These are phyloP conservation scores for Acromyrmex heyeri DNA, from an alignment of 1,140 invertebrate species.

Conservation along the genomic window DNA sequence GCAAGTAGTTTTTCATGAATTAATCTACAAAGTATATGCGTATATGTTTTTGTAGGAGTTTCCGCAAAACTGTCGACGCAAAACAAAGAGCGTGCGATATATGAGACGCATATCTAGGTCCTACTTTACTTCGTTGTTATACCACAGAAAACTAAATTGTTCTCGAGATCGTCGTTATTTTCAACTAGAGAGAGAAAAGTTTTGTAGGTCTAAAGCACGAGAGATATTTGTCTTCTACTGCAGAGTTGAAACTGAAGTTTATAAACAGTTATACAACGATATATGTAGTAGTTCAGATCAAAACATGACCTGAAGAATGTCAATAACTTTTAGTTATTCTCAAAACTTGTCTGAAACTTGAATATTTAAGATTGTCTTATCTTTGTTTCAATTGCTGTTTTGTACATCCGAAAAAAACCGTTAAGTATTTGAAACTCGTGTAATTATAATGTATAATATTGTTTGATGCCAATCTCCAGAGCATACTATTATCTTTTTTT, in stretches of 20 bases:
- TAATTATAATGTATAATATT: background rate
- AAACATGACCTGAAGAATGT: background rate
- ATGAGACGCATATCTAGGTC: background rate
- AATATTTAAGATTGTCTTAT: background rate
- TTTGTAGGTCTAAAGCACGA: conserved; percentile 19
- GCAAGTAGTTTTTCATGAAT: background rate
- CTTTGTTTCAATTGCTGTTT: background rate
- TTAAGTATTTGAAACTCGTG: background rate
- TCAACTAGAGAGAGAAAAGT: conserved; percentile 21
- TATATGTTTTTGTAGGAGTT: background rate
- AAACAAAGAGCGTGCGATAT: conserved; percentile 8
- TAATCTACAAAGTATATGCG: conserved; percentile 1
- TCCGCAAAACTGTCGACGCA: background rate
- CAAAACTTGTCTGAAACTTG: background rate
- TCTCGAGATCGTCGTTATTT: conserved; percentile 46
- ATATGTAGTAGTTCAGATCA: no score
- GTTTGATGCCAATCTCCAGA: background rate
- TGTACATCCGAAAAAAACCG: background rate
- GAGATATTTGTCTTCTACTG: conserved; percentile 14
- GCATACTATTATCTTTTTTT: background rate
- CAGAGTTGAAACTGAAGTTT: conserved; percentile 19
- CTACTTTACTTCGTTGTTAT: conserved; percentile 13
- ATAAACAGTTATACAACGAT: background rate
- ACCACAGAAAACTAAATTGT: conserved; percentile 40
- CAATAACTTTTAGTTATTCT: background rate